Evolutionary conservation across 2,113 vertebrate species (phyloP).

Genomic region (Cervus canadensis): DNA sequence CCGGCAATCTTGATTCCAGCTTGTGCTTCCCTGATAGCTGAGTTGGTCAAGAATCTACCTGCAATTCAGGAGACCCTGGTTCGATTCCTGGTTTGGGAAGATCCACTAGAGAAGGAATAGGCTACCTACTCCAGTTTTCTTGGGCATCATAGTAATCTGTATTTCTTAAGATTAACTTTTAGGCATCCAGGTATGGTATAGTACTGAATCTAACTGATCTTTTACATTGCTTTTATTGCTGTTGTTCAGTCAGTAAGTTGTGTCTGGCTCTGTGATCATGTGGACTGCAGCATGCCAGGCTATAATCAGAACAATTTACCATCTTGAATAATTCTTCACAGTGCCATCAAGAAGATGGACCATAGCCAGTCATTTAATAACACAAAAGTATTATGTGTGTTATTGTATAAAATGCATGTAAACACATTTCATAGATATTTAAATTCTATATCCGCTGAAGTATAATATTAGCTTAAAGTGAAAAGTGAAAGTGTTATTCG

Average conservation of each 20-base stretch:
- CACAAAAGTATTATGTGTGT: neutral
- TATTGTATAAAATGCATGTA: neutral
- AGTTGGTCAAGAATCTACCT: neutral
- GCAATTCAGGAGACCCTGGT: neutral
- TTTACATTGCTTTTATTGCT: neutral
- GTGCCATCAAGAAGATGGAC: neutral
- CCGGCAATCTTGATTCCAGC: neutral
- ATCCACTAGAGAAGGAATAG: neutral
- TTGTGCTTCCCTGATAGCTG: neutral
- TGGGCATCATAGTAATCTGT: neutral
- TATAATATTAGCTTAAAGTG: neutral
- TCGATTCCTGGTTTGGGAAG: neutral
- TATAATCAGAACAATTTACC: neutral
- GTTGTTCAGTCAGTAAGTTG: neutral
- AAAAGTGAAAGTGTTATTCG: neutral
- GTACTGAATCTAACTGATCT: neutral
- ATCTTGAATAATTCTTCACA: neutral
- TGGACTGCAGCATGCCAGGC: neutral
- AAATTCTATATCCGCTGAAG: neutral
- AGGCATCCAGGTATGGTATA: neutral
- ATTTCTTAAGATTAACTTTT: neutral
- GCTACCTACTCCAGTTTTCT: neutral
- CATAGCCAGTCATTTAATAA: neutral
- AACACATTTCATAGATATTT: neutral
- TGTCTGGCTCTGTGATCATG: neutral